Percentiles rank a stretch among this genome's conserved stretches.
Evolutionary conservation across 2,797 vertebrate species (phyloP).

Genomic region (Babyrousa celebensis): DNA sequence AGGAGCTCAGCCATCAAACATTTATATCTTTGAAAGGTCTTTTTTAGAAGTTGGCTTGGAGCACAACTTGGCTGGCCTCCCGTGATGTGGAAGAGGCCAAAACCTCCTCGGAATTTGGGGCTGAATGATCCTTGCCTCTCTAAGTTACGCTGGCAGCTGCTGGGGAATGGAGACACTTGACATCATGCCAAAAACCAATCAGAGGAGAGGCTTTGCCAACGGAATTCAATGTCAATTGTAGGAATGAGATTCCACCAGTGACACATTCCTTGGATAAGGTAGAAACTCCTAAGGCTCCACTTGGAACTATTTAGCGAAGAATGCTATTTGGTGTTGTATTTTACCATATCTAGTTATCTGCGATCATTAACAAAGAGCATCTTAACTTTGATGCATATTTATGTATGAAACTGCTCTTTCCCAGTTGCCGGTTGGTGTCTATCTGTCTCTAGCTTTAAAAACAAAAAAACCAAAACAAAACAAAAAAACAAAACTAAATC

Average conservation of each 20-base stretch:
- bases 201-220: background rate
- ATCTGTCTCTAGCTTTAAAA: background rate
- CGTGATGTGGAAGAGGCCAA: background rate
- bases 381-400: slow-evolving; percentile 40
- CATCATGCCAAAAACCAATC: background rate
- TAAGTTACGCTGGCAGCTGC: background rate
- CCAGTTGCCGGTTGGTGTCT: slow-evolving; percentile 12
- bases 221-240: background rate
- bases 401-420: background rate
- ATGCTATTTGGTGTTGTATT: background rate
- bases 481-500: background rate
- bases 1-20: background rate
- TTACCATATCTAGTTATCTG: background rate
- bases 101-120: background rate
- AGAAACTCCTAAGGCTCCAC: background rate
- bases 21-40: background rate
- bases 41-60: slow-evolving; percentile 1
- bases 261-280: background rate
- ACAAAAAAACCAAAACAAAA: background rate
- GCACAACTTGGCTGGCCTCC: slow-evolving; percentile 29
- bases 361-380: background rate
- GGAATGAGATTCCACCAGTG: background rate
- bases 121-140: background rate
- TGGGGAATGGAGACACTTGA: background rate
- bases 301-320: background rate